Evolutionary conservation across 2,113 vertebrate genomes (phyloP).

Genomic region (Meleagris gallopavo): DNA sequence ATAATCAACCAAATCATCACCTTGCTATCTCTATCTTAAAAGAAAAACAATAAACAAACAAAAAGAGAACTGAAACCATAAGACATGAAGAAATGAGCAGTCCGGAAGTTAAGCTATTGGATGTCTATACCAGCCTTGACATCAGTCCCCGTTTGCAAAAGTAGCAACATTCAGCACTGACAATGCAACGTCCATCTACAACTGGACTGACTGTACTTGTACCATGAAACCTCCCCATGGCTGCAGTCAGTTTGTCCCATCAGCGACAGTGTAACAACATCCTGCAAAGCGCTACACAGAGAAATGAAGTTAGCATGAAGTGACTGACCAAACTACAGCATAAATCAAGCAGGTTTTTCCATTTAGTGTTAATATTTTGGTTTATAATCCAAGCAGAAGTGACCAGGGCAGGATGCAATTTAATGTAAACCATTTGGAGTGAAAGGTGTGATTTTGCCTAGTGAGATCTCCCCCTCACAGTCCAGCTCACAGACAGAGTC

Average conservation of each 20-base stretch:
- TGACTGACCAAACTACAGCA: not conserved
- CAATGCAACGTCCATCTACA: not conserved
- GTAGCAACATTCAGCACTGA: not conserved
- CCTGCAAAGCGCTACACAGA: not conserved
- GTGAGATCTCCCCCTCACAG: conserved; percentile 85
- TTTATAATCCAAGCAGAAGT: not conserved
- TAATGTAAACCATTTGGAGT: conserved; percentile 87
- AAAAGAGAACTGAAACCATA: not conserved
- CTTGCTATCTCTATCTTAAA: not conserved
- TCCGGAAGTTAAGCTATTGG: not conserved
- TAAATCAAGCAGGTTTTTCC: conserved; percentile 10
- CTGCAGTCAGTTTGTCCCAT: not conserved
- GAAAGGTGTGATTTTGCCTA: conserved; percentile 87
- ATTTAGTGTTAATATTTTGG: conserved; percentile 8
- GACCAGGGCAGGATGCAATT: conserved; percentile 12
- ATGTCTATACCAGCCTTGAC: not conserved
- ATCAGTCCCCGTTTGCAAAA: conserved; percentile 5
- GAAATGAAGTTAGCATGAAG: not conserved
- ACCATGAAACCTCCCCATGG: not conserved
- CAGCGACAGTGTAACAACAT: not conserved
- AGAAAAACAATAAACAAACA: not conserved
- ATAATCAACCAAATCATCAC: conserved; percentile 51
- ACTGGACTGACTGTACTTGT: not conserved
- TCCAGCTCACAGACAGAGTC: conserved; percentile 87
- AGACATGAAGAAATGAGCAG: not conserved